Base-by-base conservation (phyloP, 2,888 invertebrate species). In the Dolichopus griseipennis region DNA sequence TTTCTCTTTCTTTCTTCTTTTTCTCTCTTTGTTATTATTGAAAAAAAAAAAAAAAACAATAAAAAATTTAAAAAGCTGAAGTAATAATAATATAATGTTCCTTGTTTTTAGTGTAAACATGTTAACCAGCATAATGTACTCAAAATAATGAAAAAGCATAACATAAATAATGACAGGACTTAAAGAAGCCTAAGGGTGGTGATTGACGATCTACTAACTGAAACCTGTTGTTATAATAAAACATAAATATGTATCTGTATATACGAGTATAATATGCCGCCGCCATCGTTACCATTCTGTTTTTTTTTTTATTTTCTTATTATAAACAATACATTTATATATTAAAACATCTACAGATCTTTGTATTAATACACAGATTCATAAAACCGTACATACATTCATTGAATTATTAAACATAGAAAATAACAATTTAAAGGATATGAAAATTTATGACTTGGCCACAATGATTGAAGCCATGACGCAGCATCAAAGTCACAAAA, bases 161-260 rank as follows among this genome's bases (percentile, higher is more conserved):
- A 52, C 6, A 52, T 6, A 52, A 52, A 63, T 63, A 63, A 63
- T 63, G 63, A 63, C 63, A 63, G 63, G 63, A 63, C 27, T 27
- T 18, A 63, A n/a, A 27, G 27, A 33, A 22, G 63, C 63, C 63
- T 63, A 27, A 27, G 63, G 63, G 63, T 63, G 27, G 63, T 63
- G 63, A 63, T 63, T 63, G 63, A 63, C 27, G 63, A 63, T 27
- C 27, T 22, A 27, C 22, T 63, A 15, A 63, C 22, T 63, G 27
- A 63, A 63, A 63, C 63, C 63, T 63, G 27, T 63, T 63, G 63
- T 63, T 63, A 63, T 15, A n/a, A n/a, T n/a, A 10, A 63, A 27
- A 33, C 27, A 27, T 4, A 27, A 27, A 27, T n/a, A n/a, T n/a
- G n/a, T n/a, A n/a, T n/a, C n/a, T n/a, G n/a, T n/a, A n/a, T n/a